Evolutionary conservation across 2,797 vertebrate genomes (phyloP).

Genomic region (Hybognathus amarus): DNA sequence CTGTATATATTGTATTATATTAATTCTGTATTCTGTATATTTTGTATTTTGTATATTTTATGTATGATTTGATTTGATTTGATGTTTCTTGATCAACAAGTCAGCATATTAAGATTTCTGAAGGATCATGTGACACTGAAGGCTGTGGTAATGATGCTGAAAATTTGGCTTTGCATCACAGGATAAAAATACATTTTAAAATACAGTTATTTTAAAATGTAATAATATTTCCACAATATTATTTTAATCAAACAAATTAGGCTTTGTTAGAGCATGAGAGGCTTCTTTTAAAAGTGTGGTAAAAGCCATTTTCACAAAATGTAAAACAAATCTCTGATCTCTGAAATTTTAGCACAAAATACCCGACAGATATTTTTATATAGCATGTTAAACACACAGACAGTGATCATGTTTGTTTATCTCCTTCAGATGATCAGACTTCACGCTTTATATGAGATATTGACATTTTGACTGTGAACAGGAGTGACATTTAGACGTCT

Average conservation of each 20-base stretch:
- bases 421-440: slow-evolving; percentile 15
- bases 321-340: too few species aligned
- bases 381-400: not conserved
- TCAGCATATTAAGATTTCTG: not conserved
- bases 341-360: too few species aligned
- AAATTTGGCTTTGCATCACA: not conserved
- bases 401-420: slow-evolving; percentile 25
- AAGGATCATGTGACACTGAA: not conserved
- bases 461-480: slow-evolving; percentile 38
- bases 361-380: too few species aligned
- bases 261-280: not conserved
- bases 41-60: not conserved
- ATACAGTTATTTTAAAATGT: not conserved
- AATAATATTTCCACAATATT: not conserved
- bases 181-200: not conserved
- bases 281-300: not conserved
- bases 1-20: not conserved
- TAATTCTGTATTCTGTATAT: not conserved
- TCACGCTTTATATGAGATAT: slow-evolving; percentile 23
- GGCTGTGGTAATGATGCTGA: not conserved
- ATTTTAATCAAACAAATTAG: not conserved
- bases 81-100: not conserved
- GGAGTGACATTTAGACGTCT: slow-evolving; percentile 16
- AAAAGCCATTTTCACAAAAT: too few species aligned
- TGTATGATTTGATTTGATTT: not conserved